Evolutionary conservation across 2,797 vertebrate genomes (phyloP).

Genomic region (Gastrophryne carolinensis): DNA sequence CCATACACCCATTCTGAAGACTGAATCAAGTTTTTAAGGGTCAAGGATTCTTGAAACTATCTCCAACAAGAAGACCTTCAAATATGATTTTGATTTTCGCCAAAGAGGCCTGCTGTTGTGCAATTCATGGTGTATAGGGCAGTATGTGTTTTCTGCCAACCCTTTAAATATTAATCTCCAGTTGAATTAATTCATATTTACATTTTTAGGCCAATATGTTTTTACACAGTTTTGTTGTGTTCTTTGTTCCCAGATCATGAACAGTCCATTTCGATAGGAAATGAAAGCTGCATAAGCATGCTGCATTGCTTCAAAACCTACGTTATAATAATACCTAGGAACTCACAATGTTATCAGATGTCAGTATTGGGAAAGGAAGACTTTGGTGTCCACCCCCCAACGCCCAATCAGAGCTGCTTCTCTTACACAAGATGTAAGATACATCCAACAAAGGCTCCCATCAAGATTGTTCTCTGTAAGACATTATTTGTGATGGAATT

Average conservation of each 20-base stretch:
- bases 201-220: no score
- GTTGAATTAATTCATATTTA: no score
- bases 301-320: neutral
- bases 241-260: neutral
- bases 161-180: no score
- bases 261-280: neutral
- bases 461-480: neutral
- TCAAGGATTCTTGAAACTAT: no score
- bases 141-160: no score
- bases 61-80: no score
- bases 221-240: no score
- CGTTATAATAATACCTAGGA: neutral
- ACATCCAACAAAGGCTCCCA: neutral
- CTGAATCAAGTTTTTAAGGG: no score
- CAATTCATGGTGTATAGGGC: no score
- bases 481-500: neutral
- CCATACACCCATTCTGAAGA: no score
- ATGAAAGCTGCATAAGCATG: neutral
- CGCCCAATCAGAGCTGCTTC: neutral
- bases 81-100: no score
- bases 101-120: no score
- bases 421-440: constrained; percentile 4
- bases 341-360: neutral
- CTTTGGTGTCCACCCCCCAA: neutral
- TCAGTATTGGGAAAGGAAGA: neutral